Evolutionary conservation across 2,888 invertebrate genomes (phyloP).

Genomic region (Meta bourneti): DNA sequence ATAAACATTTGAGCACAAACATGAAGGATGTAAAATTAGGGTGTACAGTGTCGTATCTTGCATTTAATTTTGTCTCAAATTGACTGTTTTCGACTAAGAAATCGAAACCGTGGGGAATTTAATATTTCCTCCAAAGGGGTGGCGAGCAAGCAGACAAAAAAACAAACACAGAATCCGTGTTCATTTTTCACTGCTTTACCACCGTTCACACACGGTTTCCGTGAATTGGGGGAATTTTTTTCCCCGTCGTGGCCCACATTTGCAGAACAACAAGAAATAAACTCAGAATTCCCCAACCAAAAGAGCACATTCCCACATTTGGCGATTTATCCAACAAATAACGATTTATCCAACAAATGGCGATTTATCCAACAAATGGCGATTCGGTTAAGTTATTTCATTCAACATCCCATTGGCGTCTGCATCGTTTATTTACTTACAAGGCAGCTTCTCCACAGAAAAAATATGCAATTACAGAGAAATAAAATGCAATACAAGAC

Average conservation of each 20-base stretch:
- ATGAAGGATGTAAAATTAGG: too few relatives aligned
- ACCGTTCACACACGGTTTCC: not conserved
- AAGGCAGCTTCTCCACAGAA: too few relatives aligned
- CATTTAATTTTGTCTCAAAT: too few relatives aligned
- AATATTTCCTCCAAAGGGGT: not conserved
- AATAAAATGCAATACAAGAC: too few relatives aligned
- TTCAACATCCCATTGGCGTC: too few relatives aligned
- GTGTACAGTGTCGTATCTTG: too few relatives aligned
- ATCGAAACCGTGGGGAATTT: not conserved
- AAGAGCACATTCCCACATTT: not conserved
- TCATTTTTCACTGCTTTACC: not conserved
- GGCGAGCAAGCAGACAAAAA: not conserved
- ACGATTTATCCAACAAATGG: too few relatives aligned
- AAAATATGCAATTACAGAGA: too few relatives aligned
- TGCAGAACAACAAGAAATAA: not conserved
- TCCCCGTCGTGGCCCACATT: constrained; percentile 36
- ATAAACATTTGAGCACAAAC: too few relatives aligned
- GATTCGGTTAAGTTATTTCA: too few relatives aligned
- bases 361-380: not conserved
- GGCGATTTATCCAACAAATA: constrained; percentile 7
- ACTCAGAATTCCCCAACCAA: not conserved
- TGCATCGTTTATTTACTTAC: too few relatives aligned
- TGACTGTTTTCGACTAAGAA: too few relatives aligned
- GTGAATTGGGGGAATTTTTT: not conserved
- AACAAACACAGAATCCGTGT: not conserved